phyloP scores from a whole-genome alignment of 2,888 invertebrate genomes.

The Raillietiella orientalis region DNA sequence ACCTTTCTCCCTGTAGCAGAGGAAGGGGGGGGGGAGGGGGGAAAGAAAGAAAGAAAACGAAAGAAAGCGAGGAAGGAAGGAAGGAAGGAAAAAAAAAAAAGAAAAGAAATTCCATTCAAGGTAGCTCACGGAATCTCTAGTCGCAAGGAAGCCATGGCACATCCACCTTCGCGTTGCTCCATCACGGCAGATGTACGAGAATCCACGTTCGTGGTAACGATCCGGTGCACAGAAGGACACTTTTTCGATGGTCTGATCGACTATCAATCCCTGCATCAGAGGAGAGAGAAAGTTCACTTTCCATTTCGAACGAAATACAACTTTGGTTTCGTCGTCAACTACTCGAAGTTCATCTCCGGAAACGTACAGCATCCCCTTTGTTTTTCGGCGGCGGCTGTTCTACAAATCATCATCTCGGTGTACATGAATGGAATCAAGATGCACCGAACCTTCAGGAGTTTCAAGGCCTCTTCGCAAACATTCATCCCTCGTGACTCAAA shows the following conservation, averaged over 20 bases:
- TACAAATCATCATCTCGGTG: too few species aligned
- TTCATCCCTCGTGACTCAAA: slow-evolving; percentile 98
- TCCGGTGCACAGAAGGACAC: slow-evolving; percentile 99
- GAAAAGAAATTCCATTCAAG: slow-evolving; percentile 1
- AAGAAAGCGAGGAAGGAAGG: neutral
- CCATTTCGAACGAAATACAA: slow-evolving; percentile 8
- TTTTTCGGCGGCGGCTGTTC: slow-evolving; percentile 58
- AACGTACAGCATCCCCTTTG: slow-evolving; percentile 60
- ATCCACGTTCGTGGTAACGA: slow-evolving; percentile 83
- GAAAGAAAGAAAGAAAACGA: neutral
- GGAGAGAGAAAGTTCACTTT: neutral
- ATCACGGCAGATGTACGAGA: slow-evolving; percentile 95
- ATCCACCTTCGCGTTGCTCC: slow-evolving; percentile 97
- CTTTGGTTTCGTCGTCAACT: slow-evolving; percentile 91
- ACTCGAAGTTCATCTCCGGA: slow-evolving; percentile 86
- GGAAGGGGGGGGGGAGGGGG: neutral
- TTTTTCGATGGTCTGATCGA: slow-evolving; percentile 98
- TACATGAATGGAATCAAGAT: slow-evolving; percentile 1
- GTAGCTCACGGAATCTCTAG: slow-evolving; percentile 47
- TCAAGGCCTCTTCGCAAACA: slow-evolving; percentile 94
- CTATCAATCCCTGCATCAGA: slow-evolving; percentile 41
- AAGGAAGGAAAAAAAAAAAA: slow-evolving; percentile 2
- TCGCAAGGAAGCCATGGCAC: slow-evolving; percentile 94
- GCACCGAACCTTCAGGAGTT: slow-evolving; percentile 55
- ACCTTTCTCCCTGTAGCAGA: slow-evolving; percentile 42